Conservation (phyloP, 2,113 vertebrate species). For the Clarias macrocephalus region DNA sequence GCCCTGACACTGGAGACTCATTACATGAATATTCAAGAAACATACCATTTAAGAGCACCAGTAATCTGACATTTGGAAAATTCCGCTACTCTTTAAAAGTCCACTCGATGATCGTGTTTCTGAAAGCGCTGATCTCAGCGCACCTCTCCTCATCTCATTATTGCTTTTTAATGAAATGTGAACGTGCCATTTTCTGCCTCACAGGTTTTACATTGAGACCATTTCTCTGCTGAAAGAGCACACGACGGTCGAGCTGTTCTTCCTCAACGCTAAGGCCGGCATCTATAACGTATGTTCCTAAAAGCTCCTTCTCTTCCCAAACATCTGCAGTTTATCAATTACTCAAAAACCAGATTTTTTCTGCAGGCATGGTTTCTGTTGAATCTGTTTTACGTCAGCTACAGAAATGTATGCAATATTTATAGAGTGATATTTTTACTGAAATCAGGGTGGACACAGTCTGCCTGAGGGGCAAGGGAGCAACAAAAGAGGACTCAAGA, state of each 20-base stretch:
- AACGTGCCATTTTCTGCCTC: conserved; percentile 36
- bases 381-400: background rate
- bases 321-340: background rate
- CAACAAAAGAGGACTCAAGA: background rate
- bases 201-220: conserved; percentile 96
- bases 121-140: background rate
- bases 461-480: background rate
- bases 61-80: conserved; percentile 1
- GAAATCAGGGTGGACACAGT: background rate
- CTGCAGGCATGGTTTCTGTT: background rate
- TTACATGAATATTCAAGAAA: background rate
- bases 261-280: conserved; percentile 94
- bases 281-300: conserved; percentile 87
- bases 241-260: conserved; percentile 95
- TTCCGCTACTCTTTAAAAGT: background rate
- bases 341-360: background rate
- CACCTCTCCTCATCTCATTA: background rate
- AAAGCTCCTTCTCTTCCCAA: background rate
- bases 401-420: background rate
- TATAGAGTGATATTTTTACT: background rate
- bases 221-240: conserved; percentile 96
- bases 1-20: background rate
- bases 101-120: background rate
- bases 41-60: background rate
- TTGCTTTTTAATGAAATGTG: conserved; percentile 29